Conservation (phyloP, 1,140 invertebrate genomes). For the Apis cerana region DNA sequence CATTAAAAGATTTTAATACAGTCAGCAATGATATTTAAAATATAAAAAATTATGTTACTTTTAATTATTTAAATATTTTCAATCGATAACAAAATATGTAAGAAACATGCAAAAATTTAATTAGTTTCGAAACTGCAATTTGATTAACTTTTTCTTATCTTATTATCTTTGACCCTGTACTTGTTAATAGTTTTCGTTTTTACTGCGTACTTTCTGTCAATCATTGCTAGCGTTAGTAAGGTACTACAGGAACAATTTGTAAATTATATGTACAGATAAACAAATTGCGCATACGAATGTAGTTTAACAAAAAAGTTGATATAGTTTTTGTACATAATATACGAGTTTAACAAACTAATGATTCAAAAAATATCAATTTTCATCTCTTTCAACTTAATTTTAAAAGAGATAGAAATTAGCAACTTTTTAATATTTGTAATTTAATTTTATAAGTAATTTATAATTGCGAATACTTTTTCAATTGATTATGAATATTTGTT, state of each 20-base stretch:
- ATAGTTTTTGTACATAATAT: background rate
- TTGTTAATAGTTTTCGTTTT: slow-evolving; percentile 46
- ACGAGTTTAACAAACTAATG: slow-evolving; percentile 1
- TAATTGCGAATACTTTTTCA: background rate
- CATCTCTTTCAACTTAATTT: background rate
- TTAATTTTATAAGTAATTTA: background rate
- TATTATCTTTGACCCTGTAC: slow-evolving; percentile 55
- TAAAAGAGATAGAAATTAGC: background rate
- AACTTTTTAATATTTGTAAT: slow-evolving; percentile 5
- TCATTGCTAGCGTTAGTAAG: slow-evolving; percentile 44
- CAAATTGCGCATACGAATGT: slow-evolving; percentile 28
- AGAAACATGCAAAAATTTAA: slow-evolving; percentile 39
- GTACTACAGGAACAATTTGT: slow-evolving; percentile 48
- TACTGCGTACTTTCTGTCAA: slow-evolving; percentile 27
- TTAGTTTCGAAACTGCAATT: slow-evolving; percentile 17
- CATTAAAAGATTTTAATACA: background rate
- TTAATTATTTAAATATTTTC: background rate
- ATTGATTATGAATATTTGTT: background rate
- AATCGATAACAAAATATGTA: slow-evolving; percentile 14
- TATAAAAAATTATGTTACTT: background rate
- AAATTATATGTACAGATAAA: slow-evolving; percentile 46
- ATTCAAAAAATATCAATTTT: slow-evolving; percentile 1
- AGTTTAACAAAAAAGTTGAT: slow-evolving; percentile 3
- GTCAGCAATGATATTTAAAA: slow-evolving; percentile 28
- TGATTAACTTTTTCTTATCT: slow-evolving; percentile 43